A percentile compares a stretch with the other conserved stretches of the same genome.
Evolutionary conservation across 2,113 vertebrate genomes (phyloP).

Genomic region (Mixornis gularis): DNA sequence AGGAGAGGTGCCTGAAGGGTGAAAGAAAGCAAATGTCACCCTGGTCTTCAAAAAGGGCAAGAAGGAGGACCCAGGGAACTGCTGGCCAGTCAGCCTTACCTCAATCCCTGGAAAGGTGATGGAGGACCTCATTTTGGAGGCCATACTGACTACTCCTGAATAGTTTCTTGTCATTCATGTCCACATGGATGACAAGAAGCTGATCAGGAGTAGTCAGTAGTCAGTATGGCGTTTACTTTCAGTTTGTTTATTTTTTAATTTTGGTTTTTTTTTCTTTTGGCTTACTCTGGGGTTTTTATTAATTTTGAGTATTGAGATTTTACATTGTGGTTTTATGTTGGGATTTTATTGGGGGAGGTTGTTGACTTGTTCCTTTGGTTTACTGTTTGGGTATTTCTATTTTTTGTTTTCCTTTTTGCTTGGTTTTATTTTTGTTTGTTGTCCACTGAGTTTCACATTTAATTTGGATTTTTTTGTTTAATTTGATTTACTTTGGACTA

Average conservation of each 20-base stretch:
- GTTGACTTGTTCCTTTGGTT: neutral
- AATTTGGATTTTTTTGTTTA: neutral
- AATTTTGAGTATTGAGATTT: neutral
- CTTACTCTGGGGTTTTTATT: too few relatives aligned
- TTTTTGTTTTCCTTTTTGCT: neutral
- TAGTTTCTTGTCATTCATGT: neutral
- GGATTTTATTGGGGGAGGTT: neutral
- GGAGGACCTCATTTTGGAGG: neutral
- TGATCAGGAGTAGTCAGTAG: neutral
- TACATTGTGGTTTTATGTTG: neutral
- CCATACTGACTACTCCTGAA: neutral
- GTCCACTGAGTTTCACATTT: neutral
- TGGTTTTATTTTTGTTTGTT: neutral
- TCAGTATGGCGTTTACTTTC: neutral
- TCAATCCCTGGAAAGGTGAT: neutral
- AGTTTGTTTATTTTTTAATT: neutral
- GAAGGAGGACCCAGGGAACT: neutral
- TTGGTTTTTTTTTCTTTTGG: neutral
- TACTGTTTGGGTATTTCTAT: neutral
- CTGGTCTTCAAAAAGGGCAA: neutral
- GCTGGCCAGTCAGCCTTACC: accelerated
- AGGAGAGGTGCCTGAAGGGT: neutral
- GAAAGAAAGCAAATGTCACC: neutral
- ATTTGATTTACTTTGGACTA: neutral
- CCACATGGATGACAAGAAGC: neutral